Conservation (phyloP, 2,888 invertebrate species). For the Plebejus anna region DNA sequence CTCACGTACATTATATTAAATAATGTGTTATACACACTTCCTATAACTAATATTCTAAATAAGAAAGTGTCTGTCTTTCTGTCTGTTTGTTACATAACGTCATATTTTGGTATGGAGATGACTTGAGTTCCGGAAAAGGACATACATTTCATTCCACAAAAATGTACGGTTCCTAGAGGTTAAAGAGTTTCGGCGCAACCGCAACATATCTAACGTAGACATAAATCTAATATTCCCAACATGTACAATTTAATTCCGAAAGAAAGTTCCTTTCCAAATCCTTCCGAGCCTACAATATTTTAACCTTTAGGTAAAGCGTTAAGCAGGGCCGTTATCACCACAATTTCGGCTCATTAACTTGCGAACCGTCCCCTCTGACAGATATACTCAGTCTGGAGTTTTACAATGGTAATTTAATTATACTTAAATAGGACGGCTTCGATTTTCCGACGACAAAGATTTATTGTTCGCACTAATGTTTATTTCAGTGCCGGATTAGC, state of each 20-base stretch:
- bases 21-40: neutral
- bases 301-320: slow-evolving; percentile 39
- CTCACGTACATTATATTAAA: neutral
- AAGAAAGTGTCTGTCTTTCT: too few species aligned
- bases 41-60: neutral
- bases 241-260: neutral
- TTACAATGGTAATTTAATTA: slow-evolving; percentile 31
- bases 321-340: slow-evolving; percentile 52
- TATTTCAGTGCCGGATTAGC: neutral
- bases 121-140: too few species aligned
- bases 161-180: too few species aligned
- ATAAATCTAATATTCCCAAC: neutral
- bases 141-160: too few species aligned
- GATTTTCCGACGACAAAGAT: slow-evolving; percentile 19
- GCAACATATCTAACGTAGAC: neutral
- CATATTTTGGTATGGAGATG: too few species aligned
- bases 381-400: slow-evolving; percentile 47
- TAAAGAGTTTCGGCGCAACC: too few species aligned
- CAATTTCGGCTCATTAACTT: slow-evolving; percentile 67
- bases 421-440: slow-evolving; percentile 12
- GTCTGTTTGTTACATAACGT: too few species aligned
- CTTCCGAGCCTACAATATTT: slow-evolving; percentile 39
- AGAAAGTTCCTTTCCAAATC: slow-evolving; percentile 8
- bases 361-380: slow-evolving; percentile 61
- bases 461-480: slow-evolving; percentile 6